Evolutionary conservation across 2,888 invertebrate species (phyloP).

Genomic region (Andrena praecox): DNA sequence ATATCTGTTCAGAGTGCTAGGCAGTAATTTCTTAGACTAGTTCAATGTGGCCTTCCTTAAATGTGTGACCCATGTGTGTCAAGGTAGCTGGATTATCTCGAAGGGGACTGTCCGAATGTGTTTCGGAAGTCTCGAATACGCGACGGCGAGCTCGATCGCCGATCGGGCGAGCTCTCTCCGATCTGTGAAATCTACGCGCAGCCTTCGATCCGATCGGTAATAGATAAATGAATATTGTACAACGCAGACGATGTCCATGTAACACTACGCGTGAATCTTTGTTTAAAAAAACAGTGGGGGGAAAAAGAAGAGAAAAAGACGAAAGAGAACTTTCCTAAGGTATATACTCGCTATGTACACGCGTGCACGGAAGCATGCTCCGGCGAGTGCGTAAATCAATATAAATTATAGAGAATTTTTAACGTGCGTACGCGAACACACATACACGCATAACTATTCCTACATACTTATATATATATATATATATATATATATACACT

Average conservation of each 20-base stretch:
- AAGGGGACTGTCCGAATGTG: conserved; percentile 33
- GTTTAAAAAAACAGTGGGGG: neutral
- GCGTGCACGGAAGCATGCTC: conserved; percentile 20
- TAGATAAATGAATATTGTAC: conserved; percentile 33
- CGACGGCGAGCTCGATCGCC: conserved; percentile 42
- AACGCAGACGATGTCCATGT: conserved; percentile 46
- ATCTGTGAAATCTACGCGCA: conserved; percentile 39
- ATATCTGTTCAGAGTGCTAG: conserved; percentile 78
- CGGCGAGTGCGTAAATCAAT: conserved; percentile 27
- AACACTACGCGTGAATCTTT: conserved; percentile 44
- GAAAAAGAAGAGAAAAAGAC: neutral
- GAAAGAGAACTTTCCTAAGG: conserved; percentile 46
- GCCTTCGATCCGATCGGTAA: conserved; percentile 49
- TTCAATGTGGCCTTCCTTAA: conserved; percentile 85
- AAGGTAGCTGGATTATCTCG: conserved; percentile 54
- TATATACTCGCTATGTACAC: conserved; percentile 50
- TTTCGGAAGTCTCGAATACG: conserved; percentile 45
- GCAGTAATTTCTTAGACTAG: conserved; percentile 82
- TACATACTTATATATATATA: conserved; percentile 44
- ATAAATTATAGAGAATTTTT: conserved; percentile 47
- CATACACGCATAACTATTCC: conserved; percentile 42
- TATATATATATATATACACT: conserved; percentile 39
- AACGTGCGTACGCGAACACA: conserved; percentile 44
- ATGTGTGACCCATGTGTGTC: conserved; percentile 71
- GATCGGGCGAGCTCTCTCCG: conserved; percentile 45